Evolutionary conservation across 2,797 vertebrate species (phyloP), one percentile per base, ranked within the genome.

Genomic region (Schizothorax lantsangensis): DNA sequence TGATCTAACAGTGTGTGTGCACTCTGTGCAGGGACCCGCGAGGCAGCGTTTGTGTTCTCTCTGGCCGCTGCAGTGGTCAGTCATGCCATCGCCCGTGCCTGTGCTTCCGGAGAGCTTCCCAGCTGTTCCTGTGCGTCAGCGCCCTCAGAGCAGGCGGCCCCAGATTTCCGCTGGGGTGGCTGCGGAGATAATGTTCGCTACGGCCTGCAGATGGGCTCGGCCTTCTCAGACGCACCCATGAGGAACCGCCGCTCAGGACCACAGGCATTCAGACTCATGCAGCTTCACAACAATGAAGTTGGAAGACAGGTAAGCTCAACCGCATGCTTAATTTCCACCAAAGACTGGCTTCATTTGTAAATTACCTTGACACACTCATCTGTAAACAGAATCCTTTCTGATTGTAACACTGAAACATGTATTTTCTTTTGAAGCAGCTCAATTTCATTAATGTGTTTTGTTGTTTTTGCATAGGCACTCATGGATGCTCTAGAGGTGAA

Each of bases 151-250:
- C 91, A 91, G 85, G 91, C 95, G 0, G 86, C 88, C 1, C 92
- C 93, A 0, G 92, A 89, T 47, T 95, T 95, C 91, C 91, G 94
- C 3, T 96, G 95, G 95, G 95, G 95, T 0, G 95, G 95, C 83
- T 96, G 95, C 0, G 95, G 95, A 3, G 95, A 96, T 90, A 95
- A 96, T 87, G 88, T 96, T 3, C 89, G 62, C 81, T 95, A 94
- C 2, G 95, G 95, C 15, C 94, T 96, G 79, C 95, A 95, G 88
- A 94, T 96, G 11, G 95, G 95, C 0, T 90, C 95, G 0, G 94
- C 95, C n/a, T 95, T 96, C 84, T 93, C 94, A 2, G 95, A 95
- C n/a, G 91, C 95, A 0, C 80, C 94, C 1, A 88, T 93, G 66
- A 94, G 93, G 73, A 92, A 93, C 89, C 90, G 91, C 81, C 88